Conservation (phyloP, 2,113 vertebrate genomes). For the Riparia riparia region DNA sequence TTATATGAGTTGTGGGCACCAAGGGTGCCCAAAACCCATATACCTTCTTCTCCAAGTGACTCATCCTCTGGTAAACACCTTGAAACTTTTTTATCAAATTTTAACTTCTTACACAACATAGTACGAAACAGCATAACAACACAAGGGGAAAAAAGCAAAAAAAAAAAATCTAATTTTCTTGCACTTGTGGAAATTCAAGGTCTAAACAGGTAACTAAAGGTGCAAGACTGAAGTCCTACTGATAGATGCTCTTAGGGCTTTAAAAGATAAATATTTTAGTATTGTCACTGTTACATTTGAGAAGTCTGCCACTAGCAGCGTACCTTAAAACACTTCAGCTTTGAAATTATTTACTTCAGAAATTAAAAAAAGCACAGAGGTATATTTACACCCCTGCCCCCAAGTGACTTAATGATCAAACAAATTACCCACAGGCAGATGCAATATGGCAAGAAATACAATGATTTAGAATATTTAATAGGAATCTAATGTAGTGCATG, state of each 20-base stretch:
- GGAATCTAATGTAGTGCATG: background rate
- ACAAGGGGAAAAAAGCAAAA: background rate
- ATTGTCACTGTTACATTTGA: conserved; percentile 30
- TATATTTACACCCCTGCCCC: background rate
- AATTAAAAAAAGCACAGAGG: background rate
- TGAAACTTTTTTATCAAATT: background rate
- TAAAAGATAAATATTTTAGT: conserved; percentile 35
- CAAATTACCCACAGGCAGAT: background rate
- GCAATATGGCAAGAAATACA: conserved; percentile 1
- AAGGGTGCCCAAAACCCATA: background rate
- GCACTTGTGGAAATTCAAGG: conserved; percentile 11
- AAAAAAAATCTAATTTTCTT: background rate
- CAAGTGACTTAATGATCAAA: conserved; percentile 42
- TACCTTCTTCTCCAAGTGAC: background rate
- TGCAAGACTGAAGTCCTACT: conserved; percentile 42
- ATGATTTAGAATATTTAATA: conserved; percentile 16
- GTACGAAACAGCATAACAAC: background rate
- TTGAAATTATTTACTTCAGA: conserved; percentile 49
- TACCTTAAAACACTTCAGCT: background rate
- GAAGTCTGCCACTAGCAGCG: background rate
- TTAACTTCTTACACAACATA: background rate
- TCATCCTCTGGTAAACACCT: background rate
- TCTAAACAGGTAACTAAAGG: conserved; percentile 25
- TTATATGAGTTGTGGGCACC: too few relatives aligned
- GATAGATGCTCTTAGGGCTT: conserved; percentile 16